Base-by-base conservation (phyloP, 2,113 vertebrate genomes). In the Gasterosteus aculeatus region DNA sequence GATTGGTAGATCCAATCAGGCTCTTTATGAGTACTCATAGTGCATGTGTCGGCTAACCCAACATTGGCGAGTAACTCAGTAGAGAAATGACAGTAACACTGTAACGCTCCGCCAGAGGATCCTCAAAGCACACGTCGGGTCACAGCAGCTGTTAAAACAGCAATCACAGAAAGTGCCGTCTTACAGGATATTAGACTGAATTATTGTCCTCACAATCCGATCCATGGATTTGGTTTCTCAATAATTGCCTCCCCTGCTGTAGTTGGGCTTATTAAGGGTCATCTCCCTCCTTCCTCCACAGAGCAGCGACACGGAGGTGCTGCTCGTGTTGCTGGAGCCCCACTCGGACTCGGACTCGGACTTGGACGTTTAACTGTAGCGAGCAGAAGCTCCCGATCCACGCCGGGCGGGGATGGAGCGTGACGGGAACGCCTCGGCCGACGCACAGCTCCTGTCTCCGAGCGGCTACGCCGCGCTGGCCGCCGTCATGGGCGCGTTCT, bases 161-260 rank as follows among this genome's bases (percentile, higher is more conserved):
- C 82, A 93, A 93, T 93, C 85, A 92, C 68, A 66, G 80, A 91
- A 91, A 93, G 87, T 88, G 80, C 82, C 71, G 59, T 92, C 87
- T 92, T 91, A 91, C 49, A 85, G 83, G 85, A 91, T 92, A 91
- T 82, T 87, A 85, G 89, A 82, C 77, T 65, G 59, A 83, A 49
- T 85, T 86, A 90, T 88, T 85, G 63, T 72, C 79, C 77, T 81
- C 87, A 70, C 87, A 76, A 89, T 92, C 90, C 77, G 90, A 93
- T 93, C 69, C 87, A 77, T 22, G 80, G 92, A 93, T 94, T 94
- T 89, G 31, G 33, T 83, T 82, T 57, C 73, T 86, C 68, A 83
- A 66, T 35, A 77, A 72, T 80, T 89, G 78, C 57, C 66, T 31
- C 61, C 70, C 80, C 77, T 57, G 58, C 59, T 70, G 72, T 85